These are phyloP conservation scores for Ecliptopera silaceata DNA, from an alignment of 2,888 invertebrate species.

Conservation along the genomic window DNA sequence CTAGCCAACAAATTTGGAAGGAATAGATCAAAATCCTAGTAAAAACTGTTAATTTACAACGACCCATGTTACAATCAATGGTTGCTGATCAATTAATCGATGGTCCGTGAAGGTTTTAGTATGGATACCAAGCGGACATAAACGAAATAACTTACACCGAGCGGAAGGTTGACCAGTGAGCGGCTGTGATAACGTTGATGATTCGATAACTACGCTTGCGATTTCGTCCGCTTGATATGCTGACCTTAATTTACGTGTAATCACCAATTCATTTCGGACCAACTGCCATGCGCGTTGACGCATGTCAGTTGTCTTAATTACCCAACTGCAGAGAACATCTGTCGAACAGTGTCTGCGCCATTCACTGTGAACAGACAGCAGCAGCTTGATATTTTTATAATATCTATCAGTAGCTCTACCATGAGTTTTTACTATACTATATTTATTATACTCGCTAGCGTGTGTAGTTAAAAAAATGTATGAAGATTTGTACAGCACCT, in stretches of 20 bases:
- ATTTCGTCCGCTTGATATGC: conserved; percentile 18
- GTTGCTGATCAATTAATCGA: conserved; percentile 23
- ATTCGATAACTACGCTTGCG: background rate
- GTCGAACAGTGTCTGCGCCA: conserved; percentile 30
- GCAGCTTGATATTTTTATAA: too few species aligned
- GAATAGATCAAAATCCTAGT: conserved; percentile 11
- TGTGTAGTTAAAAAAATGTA: too few species aligned
- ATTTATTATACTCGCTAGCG: too few species aligned
- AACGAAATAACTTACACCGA: too few species aligned
- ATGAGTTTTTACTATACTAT: too few species aligned
- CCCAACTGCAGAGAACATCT: conserved; percentile 36
- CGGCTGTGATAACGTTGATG: too few species aligned
- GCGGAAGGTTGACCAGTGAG: too few species aligned
- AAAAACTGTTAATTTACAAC: conserved; percentile 20
- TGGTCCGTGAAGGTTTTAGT: conserved; percentile 14
- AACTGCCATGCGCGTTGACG: conserved; percentile 31
- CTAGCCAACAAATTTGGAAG: too few species aligned
- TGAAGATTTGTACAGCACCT: too few species aligned
- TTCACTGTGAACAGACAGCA: conserved; percentile 22
- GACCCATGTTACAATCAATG: conserved; percentile 16
- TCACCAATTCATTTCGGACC: conserved; percentile 25
- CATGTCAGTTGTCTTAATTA: conserved; percentile 46
- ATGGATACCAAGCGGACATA: conserved; percentile 12
- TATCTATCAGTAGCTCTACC: too few species aligned
- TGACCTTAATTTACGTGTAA: conserved; percentile 19